Evolutionary conservation across 2,113 vertebrate species (phyloP), one percentile per base, ranked within the genome.

Genomic region (Carollia perspicillata): DNA sequence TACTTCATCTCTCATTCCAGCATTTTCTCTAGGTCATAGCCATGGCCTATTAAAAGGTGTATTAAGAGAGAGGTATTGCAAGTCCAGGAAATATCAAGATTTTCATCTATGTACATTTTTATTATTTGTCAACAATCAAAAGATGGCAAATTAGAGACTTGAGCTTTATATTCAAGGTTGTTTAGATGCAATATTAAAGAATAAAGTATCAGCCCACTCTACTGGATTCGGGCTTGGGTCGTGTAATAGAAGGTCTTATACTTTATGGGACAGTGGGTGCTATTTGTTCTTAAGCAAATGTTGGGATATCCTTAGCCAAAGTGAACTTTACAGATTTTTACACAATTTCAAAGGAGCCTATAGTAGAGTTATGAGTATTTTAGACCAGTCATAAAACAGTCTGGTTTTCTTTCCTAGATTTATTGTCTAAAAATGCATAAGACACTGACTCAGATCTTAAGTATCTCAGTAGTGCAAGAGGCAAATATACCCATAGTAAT

Each of bases 71-170:
- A 81, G 22, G 42, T 51, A 71, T 26, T 69, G n/a, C 12, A 12
- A 89, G 18, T 72, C 13, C 2, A 77, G 7, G 51, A 81, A 95
- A 84, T 42, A 58, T 13, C 20, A 88, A 60, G 22, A 69, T 58
- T 91, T 96, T 95, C 20, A 93, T 85, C 12, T 85, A 71, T 85
- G 51, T 49, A 28, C 63, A 66, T 89, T 90, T 94, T 72, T 84
- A 69, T 69, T 60, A 83, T 89, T 93, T 85, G 42, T 66, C 40
- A 93, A 8, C 28, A 65, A 85, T 13, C 28, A 65, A 66, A 75
- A 84, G 1, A 68, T 66, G 47, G 5, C 26, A 89, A 13, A 66
- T 66, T 33, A 88, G 95, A 77, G 23, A 1, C 30, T 47, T 42
- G 6, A 51, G 10, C 79, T 84, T 51, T 77, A 60, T 80, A 77